phyloP scores from a whole-genome alignment of 1,140 invertebrate species.

The Sycophaga agraensis region DNA sequence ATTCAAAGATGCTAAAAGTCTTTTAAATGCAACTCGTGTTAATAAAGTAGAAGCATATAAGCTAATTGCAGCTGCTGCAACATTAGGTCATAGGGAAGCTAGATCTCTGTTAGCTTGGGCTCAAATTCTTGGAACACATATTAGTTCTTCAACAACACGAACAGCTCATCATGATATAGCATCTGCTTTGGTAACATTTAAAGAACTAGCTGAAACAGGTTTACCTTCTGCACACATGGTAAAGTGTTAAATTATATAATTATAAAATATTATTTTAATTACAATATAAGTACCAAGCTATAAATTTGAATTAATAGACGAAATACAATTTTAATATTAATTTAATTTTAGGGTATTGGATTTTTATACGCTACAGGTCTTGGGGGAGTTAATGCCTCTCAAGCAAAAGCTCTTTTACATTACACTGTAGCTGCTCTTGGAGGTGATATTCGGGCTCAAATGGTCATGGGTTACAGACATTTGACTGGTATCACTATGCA shows the following conservation, averaged over 20 bases:
- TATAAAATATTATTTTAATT: not conserved
- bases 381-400: slow-evolving; percentile 77
- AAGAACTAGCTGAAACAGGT: slow-evolving; percentile 74
- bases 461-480: slow-evolving; percentile 89
- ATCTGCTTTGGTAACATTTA: slow-evolving; percentile 76
- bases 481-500: slow-evolving; percentile 88
- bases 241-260: slow-evolving; percentile 30
- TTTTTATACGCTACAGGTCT: slow-evolving; percentile 89
- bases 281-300: not conserved
- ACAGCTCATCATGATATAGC: slow-evolving; percentile 71
- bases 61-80: slow-evolving; percentile 72
- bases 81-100: slow-evolving; percentile 77
- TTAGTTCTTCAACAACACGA: slow-evolving; percentile 51
- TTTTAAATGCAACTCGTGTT: slow-evolving; percentile 68
- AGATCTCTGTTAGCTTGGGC: slow-evolving; percentile 84
- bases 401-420: slow-evolving; percentile 86
- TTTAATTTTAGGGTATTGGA: slow-evolving; percentile 72
- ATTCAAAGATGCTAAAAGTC: slow-evolving; percentile 65
- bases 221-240: slow-evolving; percentile 88
- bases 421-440: slow-evolving; percentile 89
- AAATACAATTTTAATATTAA: not conserved
- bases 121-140: slow-evolving; percentile 76
- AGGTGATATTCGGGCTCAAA: slow-evolving; percentile 88
- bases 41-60: slow-evolving; percentile 69
- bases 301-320: not conserved